Evolutionary conservation across 2,113 vertebrate genomes (phyloP).

Genomic region (Gymnarchus niloticus): DNA sequence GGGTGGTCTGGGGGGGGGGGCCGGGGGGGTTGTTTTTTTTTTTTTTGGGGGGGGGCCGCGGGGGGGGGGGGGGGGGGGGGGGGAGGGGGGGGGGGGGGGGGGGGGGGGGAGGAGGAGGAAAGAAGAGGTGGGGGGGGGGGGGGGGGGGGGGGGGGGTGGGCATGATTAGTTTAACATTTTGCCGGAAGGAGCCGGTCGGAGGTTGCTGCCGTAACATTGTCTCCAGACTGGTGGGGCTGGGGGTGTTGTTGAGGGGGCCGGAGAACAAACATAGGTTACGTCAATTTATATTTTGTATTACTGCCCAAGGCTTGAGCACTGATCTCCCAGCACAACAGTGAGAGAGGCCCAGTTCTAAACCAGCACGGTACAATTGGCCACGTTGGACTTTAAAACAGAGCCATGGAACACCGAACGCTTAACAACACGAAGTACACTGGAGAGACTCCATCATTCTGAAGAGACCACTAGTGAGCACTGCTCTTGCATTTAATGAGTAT

Average conservation of each 20-base stretch:
- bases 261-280: neutral
- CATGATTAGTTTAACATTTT: slow-evolving; percentile 10
- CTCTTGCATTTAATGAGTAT: neutral
- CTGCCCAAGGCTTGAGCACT: neutral
- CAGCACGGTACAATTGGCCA: neutral
- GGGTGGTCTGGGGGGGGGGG: no score
- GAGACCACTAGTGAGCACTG: neutral
- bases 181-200: neutral
- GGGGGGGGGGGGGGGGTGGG: no score
- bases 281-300: neutral
- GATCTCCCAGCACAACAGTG: neutral
- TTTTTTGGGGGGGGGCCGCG: no score
- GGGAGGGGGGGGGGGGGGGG: no score
- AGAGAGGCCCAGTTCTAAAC: no score
- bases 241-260: neutral
- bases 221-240: neutral
- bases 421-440: neutral
- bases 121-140: no score
- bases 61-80: no score
- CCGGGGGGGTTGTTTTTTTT: no score
- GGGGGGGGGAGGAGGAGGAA: no score
- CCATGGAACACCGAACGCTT: neutral
- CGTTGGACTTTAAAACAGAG: no score
- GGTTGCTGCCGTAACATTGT: neutral
- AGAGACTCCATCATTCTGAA: neutral